Evolutionary conservation across 2,797 vertebrate genomes (phyloP).

Genomic region (Scolopax bukidnonensis): DNA sequence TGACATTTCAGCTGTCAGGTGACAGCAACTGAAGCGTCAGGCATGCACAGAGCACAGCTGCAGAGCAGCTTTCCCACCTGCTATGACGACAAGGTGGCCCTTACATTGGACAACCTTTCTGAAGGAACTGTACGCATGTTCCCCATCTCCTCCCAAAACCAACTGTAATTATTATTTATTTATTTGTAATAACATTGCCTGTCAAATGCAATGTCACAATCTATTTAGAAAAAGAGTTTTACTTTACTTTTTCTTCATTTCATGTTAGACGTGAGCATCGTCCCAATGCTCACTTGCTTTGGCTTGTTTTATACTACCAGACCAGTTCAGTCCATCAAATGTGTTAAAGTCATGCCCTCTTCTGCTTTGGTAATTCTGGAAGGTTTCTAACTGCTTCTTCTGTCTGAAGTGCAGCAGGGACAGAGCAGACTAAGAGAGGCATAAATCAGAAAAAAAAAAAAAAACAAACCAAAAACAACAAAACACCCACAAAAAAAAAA

Average conservation of each 20-base stretch:
- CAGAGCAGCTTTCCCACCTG: not conserved
- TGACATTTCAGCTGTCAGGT: not conserved
- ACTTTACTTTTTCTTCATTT: not conserved
- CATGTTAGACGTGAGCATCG: not conserved
- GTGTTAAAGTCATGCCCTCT: not conserved
- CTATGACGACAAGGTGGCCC: not conserved
- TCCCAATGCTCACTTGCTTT: not conserved
- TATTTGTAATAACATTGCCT: not conserved
- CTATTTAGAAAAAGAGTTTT: not conserved
- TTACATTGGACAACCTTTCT: fast-evolving
- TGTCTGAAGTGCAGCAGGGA: not conserved
- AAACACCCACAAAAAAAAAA: not conserved
- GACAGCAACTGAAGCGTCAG: fast-evolving
- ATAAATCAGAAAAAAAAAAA: not conserved
- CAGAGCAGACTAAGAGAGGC: not conserved
- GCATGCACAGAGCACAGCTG: not conserved
- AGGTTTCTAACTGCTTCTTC: not conserved
- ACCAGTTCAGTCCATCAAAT: not conserved
- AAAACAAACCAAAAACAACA: no score
- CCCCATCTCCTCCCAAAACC: not conserved
- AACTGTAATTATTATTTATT: not conserved
- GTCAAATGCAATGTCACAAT: not conserved
- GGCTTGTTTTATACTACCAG: not conserved
- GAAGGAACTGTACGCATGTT: fast-evolving
- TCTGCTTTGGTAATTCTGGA: not conserved